phyloP scores from a whole-genome alignment of 2,113 vertebrate genomes.

The Picathartes gymnocephalus region DNA sequence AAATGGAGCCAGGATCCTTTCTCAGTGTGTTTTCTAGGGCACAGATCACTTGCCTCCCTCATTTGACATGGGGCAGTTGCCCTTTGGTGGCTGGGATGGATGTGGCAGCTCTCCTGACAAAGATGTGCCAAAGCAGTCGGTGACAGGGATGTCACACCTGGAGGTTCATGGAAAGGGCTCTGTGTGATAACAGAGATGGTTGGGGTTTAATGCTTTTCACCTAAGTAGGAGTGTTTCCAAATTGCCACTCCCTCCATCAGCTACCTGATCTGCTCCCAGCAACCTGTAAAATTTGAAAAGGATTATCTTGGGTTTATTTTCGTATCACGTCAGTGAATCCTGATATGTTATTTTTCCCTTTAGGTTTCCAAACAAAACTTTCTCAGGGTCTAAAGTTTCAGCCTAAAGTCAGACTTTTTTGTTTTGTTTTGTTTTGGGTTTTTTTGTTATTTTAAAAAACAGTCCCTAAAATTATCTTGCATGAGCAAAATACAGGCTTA shows the following conservation, averaged over 20 bases:
- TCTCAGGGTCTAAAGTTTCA: neutral
- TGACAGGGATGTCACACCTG: neutral
- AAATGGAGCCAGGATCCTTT: neutral
- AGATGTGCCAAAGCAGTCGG: fast-evolving
- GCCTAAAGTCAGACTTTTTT: neutral
- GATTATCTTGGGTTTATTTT: neutral
- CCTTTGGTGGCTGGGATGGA: neutral
- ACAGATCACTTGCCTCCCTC: neutral
- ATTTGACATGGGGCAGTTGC: fast-evolving
- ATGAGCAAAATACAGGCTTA: neutral
- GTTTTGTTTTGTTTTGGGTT: neutral
- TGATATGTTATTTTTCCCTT: neutral
- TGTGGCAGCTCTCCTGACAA: neutral
- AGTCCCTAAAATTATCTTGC: neutral
- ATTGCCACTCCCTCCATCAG: neutral
- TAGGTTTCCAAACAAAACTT: neutral
- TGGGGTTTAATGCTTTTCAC: neutral
- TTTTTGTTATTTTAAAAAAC: neutral
- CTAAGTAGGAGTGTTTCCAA: neutral
- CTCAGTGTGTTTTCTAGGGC: neutral
- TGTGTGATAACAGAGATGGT: neutral
- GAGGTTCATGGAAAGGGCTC: neutral
- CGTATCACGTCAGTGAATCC: neutral
- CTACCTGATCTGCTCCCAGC: neutral
- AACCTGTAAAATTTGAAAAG: neutral